phyloP scores from a whole-genome alignment of 2,888 invertebrate genomes.

The Trachelus tabidus region DNA sequence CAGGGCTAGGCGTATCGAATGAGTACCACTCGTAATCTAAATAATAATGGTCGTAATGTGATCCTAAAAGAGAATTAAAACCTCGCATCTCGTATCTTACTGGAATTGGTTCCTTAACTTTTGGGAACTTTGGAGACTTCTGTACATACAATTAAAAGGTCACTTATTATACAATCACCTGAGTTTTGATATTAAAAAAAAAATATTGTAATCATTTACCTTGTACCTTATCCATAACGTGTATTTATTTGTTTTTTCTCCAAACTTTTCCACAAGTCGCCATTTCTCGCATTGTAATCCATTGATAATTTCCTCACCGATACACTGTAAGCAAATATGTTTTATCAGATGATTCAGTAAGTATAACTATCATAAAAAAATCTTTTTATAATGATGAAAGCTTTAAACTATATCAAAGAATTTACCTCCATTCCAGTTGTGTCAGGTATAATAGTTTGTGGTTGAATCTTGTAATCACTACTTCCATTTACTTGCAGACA shows the following conservation, averaged over 20 bases:
- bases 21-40: constrained; percentile 77
- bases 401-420: not conserved
- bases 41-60: constrained; percentile 96
- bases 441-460: constrained; percentile 87
- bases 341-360: constrained; percentile 5
- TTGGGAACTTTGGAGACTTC: constrained; percentile 50
- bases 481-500: constrained; percentile 90
- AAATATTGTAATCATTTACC: constrained; percentile 57
- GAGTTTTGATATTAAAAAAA: not conserved
- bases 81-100: constrained; percentile 92
- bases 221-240: constrained; percentile 87
- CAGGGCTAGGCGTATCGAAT: constrained; percentile 75
- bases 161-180: not conserved
- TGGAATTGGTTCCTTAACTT: constrained; percentile 54
- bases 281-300: constrained; percentile 83
- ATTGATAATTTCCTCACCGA: constrained; percentile 77
- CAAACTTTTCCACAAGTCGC: constrained; percentile 76
- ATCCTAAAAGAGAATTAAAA: constrained; percentile 90
- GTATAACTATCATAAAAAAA: constrained; percentile 15
- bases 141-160: constrained; percentile 26
- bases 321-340: constrained; percentile 44
- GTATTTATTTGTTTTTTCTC: constrained; percentile 88
- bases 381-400: constrained; percentile 7
- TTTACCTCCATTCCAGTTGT: constrained; percentile 77
- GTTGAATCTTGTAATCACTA: constrained; percentile 69